A percentile compares a stretch with the other conserved stretches of the same genome.
Evolutionary conservation across 2,888 invertebrate genomes (phyloP).

Genomic region (Caenorhabditis afra): DNA sequence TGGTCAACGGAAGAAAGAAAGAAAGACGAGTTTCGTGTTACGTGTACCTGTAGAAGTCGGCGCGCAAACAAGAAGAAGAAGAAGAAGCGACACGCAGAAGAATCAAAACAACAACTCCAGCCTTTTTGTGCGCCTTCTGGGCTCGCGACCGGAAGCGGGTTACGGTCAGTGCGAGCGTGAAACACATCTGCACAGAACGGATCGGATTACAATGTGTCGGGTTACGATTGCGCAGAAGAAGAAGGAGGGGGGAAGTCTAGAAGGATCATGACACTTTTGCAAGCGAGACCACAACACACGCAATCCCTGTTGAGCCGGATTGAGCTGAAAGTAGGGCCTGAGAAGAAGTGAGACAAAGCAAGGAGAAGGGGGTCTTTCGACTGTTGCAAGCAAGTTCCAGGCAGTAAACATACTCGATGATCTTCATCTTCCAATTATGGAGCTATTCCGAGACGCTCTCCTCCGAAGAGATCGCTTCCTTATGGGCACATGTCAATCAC

Average conservation of each 20-base stretch:
- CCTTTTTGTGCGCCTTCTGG: background rate
- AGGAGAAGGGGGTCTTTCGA: constrained; percentile 4
- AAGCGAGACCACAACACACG: constrained; percentile 31
- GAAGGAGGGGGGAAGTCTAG: constrained; percentile 12
- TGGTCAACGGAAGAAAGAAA: constrained; percentile 20
- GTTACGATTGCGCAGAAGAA: constrained; percentile 5
- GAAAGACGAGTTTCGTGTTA: constrained; percentile 48
- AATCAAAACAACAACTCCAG: constrained; percentile 23
- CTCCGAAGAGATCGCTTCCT: no score
- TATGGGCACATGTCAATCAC: constrained; percentile 21
- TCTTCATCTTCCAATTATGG: no score
- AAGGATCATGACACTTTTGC: constrained; percentile 36
- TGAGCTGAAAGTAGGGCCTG: background rate
- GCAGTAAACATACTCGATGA: no score
- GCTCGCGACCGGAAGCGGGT: constrained; percentile 3
- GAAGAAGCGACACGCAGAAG: constrained; percentile 10
- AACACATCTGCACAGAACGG: constrained; percentile 32
- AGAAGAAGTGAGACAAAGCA: background rate
- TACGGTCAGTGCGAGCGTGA: constrained; percentile 42
- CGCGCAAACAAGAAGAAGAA: background rate
- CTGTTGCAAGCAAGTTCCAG: no score
- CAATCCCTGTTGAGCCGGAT: no score
- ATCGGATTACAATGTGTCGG: constrained; percentile 39
- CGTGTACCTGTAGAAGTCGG: constrained; percentile 38
- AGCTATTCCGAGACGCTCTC: no score